Evolutionary conservation across 2,797 vertebrate genomes (phyloP), one percentile per base, ranked within the genome.

Genomic region (Takifugu ocellatus): DNA sequence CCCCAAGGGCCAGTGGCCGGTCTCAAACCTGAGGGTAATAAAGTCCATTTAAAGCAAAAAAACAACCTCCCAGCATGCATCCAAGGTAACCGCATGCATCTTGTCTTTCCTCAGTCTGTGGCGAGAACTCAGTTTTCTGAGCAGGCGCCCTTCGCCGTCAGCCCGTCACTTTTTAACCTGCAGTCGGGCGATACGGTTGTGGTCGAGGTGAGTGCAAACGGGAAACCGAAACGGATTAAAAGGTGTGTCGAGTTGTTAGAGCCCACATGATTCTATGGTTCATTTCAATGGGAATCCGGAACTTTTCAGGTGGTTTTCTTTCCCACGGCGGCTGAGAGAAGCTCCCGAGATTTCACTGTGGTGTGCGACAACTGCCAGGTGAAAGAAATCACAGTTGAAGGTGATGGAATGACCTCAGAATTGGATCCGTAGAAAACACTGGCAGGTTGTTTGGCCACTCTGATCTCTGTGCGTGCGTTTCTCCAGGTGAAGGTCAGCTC

Each of bases 321-420:
- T 54, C 97, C 97, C 15, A 86, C 51, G 7, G 56, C 61, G 21
- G 69, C 89, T 8, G 92, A 88, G 55, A 85, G 49, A 50, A 88
- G 72, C 8, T 61, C 86, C 48, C 86, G 91, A 75, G 81, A 61
- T 45, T 98, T 94, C 69, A 84, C 88, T 31, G 45, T 97, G 1
- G 81, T 93, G 43, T 97, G 95, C 75, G 94, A 98, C 89, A 95
- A 94, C 83, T 97, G 93, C 79, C 96, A 94, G 66, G 79, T 91
- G 44, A 92, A 77, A 72, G 89, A 95, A 43, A 69, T 99, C 75
- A 92, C 88, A 55, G 65, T 93, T 6, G 68, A 88, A 94, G 97
- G 97, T 97, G 54, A 24, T 45, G 48, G 3, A 2, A 25, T 46
- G 12, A 46, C 15, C 6, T 8, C 14, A 46, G 15, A 29, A 14